Base-by-base conservation (phyloP, 2,888 invertebrate species). In the Drosophila tripunctata region DNA sequence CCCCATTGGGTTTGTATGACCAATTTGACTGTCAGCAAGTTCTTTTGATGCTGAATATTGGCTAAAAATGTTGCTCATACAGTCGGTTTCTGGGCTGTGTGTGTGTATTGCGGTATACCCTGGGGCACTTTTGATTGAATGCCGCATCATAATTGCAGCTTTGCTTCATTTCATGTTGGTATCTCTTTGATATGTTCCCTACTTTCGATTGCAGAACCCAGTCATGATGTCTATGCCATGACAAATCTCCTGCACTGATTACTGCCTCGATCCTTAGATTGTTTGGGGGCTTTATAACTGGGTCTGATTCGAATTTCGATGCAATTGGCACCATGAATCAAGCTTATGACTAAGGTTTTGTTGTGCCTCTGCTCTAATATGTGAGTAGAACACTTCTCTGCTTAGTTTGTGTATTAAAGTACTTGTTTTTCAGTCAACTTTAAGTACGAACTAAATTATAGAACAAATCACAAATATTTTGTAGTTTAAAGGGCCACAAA, bases 1-100 rank as follows among this genome's bases (percentile, higher is more conserved):
- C 35, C n/a, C 31, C 1, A 31, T 6, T 24, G 30, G 36, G 64
- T 51, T 56, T 47, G 71, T 63, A 55, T 60, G 66, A 60, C 69
- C 84, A 82, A 80, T 85, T 82, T 78, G 68, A 84, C 84, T 74
- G 84, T 84, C 79, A 84, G 84, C 79, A 74, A 61, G 60, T 80
- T 75, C 67, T 73, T 67, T 69, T 65, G 62, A 70, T 69, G 65
- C 70, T 55, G 57, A 38, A 65, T 70, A 81, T 75, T 78, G 75
- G 57, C 61, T 61, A 57, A 44, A 57, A 75, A 52, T 47, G 43
- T 64, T 52, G 27, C 24, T 12, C 27, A 38, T 52, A 41, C 40
- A 7, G 10, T 58, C 12, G 8, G 17, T n/a, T n/a, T 35, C 12
- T 54, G 19, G 15, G 19, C 14, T 12, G 27, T 56, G 41, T 57